Percentiles rank a stretch among this genome's conserved stretches.
Conservation (phyloP, 2,113 vertebrate genomes). For the Osmerus mordax region DNA sequence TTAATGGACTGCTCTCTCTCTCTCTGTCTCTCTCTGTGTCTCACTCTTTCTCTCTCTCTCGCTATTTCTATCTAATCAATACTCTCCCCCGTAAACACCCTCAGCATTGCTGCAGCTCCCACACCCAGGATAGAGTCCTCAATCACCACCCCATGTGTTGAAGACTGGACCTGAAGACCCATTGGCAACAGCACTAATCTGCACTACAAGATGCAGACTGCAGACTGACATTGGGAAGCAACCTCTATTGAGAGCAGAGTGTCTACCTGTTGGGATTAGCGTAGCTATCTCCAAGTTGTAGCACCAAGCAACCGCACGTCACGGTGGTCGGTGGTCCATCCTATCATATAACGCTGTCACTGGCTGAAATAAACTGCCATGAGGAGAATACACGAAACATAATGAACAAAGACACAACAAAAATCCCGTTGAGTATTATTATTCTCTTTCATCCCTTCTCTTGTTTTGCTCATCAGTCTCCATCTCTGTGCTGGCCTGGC, state of each 20-base stretch:
- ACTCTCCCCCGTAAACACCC: not conserved
- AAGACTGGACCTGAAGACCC: not conserved
- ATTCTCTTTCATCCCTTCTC: constrained; percentile 2
- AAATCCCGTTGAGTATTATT: constrained; percentile 6
- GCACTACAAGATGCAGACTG: constrained; percentile 6
- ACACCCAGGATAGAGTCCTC: constrained; percentile 23
- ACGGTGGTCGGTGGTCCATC: no score
- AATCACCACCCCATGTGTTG: not conserved
- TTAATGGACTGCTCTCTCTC: constrained; percentile 17
- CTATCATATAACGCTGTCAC: no score
- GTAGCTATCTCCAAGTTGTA: not conserved
- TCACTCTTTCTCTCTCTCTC: constrained; percentile 4
- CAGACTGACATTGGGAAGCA: constrained; percentile 3
- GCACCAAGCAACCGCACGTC: no score
- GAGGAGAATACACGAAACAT: not conserved
- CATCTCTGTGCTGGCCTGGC: constrained; percentile 4
- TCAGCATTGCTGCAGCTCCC: constrained; percentile 8
- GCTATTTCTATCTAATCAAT: constrained; percentile 12
- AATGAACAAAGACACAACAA: no score
- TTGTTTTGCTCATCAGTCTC: not conserved
- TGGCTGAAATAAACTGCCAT: not conserved
- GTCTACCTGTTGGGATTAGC: constrained; percentile 38
- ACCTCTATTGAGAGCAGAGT: not conserved
- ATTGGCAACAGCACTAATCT: constrained; percentile 38
- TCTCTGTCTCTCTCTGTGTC: not conserved